Percentiles rank a stretch among this genome's conserved stretches.
Conservation (phyloP, 1,140 invertebrate genomes). For the Armadillidium nasatum region DNA sequence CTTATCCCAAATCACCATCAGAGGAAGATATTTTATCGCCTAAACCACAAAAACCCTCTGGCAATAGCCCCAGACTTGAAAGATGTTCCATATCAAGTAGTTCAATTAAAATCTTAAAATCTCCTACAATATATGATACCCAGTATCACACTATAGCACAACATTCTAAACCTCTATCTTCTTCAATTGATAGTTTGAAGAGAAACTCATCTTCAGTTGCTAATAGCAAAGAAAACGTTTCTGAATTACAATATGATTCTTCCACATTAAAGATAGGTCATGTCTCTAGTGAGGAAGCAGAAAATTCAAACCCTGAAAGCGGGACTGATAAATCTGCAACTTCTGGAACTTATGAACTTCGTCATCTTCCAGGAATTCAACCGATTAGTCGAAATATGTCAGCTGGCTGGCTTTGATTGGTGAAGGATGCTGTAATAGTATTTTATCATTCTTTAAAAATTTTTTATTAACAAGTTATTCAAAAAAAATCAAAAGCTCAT, state of each 20-base stretch:
- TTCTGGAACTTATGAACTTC: constrained; percentile 27
- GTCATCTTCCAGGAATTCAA: constrained; percentile 40
- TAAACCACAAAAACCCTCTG: not conserved
- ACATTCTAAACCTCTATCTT: not conserved
- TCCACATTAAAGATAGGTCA: constrained; percentile 14
- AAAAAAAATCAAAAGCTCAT: no score
- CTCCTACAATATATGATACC: not conserved
- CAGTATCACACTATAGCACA: not conserved
- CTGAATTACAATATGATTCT: constrained; percentile 1
- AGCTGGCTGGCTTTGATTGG: constrained; percentile 43
- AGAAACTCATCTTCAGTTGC: constrained; percentile 24
- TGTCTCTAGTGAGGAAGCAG: constrained; percentile 8
- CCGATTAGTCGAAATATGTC: constrained; percentile 43
- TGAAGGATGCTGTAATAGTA: not conserved
- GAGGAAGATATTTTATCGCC: not conserved
- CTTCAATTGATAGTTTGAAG: not conserved
- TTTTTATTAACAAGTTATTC: no score
- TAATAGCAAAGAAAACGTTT: constrained; percentile 17
- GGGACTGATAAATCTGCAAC: constrained; percentile 23
- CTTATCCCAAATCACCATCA: not conserved
- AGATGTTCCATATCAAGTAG: constrained; percentile 1
- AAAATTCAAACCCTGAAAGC: constrained; percentile 19
- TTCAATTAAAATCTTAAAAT: constrained; percentile 10
- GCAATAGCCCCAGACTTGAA: not conserved
- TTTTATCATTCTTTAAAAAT: no score